Base-by-base conservation (phyloP, 2,113 vertebrate genomes). In the Pimephales promelas region DNA sequence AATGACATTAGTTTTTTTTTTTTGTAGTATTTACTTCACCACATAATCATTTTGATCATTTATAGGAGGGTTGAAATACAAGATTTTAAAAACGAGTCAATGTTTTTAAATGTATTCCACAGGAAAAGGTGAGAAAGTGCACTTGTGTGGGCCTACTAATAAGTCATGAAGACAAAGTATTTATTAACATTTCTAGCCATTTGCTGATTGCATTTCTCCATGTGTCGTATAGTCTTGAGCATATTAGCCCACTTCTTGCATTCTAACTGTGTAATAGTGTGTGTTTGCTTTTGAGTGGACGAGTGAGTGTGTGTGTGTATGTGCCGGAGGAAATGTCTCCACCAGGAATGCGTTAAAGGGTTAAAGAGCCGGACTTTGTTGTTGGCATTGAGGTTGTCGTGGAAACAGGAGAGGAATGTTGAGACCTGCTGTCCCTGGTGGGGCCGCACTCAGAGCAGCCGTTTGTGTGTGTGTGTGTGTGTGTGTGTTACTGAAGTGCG, bases 381-480 rank as follows among this genome's bases (percentile, higher is more conserved):
- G 94, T 94, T 94, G 93, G 94, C 94, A 93, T 91, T 90, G 88
- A 86, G 0, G 93, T 96, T 95, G 89, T 93, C 93, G 91, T 89
- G 93, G 95, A 91, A 95, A 95, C 94, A 40, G 85, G 82, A 90
- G 79, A 90, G 93, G 94, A 95, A 95, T 95, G 94, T 91, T 93
- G 90, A 93, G 93, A 94, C 89, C 89, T 90, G 88, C 91, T 94
- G 90, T 95, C 94, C 93, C 92, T 92, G 84, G 88, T 83, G 87
- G 90, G 88, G 90, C 89, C 88, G 85, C 88, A 87, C 82, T 89
- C 87, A 52, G 43, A 93, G 91, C 88, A 92, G 88, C 90, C 92
- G 89, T 90, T 87, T 82, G 66, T 82, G 52, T 81, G 43, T 56
- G 54, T 62, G 64, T 62, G 81, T 76, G 70, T 66, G 75, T 74